Percentiles rank a stretch among this genome's conserved stretches.
These are phyloP conservation scores for Pempheris klunzingeri DNA, from an alignment of 2,797 vertebrate species.

Conservation along the genomic window DNA sequence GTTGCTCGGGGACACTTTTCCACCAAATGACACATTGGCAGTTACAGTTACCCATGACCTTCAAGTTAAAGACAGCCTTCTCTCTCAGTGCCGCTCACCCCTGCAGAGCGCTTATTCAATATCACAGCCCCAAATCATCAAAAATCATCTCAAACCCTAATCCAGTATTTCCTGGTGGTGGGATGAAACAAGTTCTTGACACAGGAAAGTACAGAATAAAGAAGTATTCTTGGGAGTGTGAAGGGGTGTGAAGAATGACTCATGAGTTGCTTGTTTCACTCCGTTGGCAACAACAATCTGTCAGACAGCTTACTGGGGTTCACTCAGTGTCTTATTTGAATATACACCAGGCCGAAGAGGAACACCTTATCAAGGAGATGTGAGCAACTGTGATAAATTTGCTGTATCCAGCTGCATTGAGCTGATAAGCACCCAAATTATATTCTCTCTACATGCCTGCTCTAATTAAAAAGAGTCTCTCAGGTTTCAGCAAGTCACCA, in stretches of 20 bases:
- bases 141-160: constrained; percentile 39
- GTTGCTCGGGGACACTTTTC: constrained; percentile 42
- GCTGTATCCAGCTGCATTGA: constrained; percentile 76
- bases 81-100: background rate
- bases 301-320: constrained; percentile 65
- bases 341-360: constrained; percentile 66
- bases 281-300: constrained; percentile 68
- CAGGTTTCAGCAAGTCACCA: constrained; percentile 70
- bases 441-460: constrained; percentile 73
- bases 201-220: constrained; percentile 37
- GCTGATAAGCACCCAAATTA: constrained; percentile 82
- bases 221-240: constrained; percentile 28
- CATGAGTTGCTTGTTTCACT: constrained; percentile 64
- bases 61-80: background rate
- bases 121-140: constrained; percentile 24
- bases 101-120: background rate
- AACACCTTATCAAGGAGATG: constrained; percentile 80
- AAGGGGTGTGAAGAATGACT: constrained; percentile 57
- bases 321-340: constrained; percentile 73
- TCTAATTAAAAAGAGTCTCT: constrained; percentile 82
- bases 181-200: constrained; percentile 48
- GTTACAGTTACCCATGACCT: constrained; percentile 33
- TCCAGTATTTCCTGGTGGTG: constrained; percentile 38
- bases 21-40: constrained; percentile 32
- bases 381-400: constrained; percentile 75